Conservation (phyloP, 2,888 invertebrate genomes). For the Listrodromus nycthemerus region DNA sequence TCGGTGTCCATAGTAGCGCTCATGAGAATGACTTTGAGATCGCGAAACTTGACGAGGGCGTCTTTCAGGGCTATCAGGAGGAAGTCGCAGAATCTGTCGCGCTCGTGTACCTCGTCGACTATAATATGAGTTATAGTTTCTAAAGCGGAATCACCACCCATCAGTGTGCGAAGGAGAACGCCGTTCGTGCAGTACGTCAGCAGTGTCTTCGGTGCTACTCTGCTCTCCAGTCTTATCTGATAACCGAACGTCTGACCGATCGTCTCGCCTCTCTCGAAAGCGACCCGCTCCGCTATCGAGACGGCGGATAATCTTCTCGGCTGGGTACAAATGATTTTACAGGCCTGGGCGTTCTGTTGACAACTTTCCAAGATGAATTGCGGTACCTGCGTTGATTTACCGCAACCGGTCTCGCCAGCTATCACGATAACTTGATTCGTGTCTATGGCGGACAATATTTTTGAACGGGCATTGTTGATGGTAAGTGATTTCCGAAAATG, state of each 20-base stretch:
- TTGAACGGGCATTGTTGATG: conserved; percentile 88
- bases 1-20: conserved; percentile 96
- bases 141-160: conserved; percentile 91
- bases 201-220: conserved; percentile 91
- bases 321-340: conserved; percentile 96
- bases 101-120: conserved; percentile 98
- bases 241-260: conserved; percentile 92
- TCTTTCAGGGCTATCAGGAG: conserved; percentile 94
- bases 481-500: conserved; percentile 89
- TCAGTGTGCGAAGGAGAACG: conserved; percentile 93
- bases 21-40: conserved; percentile 95
- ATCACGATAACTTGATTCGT: conserved; percentile 88
- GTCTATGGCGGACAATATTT: conserved; percentile 87
- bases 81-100: conserved; percentile 97
- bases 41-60: conserved; percentile 88
- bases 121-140: conserved; percentile 93
- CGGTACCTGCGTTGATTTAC: conserved; percentile 98
- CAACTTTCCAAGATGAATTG: conserved; percentile 95
- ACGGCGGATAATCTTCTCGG: conserved; percentile 96
- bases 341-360: conserved; percentile 87
- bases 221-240: conserved; percentile 95
- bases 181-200: conserved; percentile 97
- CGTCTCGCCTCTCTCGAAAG: conserved; percentile 90
- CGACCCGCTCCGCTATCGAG: conserved; percentile 94
- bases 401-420: conserved; percentile 95